Evolutionary conservation across 2,113 vertebrate species (phyloP).

Genomic region (Oncorhynchus nerka): DNA sequence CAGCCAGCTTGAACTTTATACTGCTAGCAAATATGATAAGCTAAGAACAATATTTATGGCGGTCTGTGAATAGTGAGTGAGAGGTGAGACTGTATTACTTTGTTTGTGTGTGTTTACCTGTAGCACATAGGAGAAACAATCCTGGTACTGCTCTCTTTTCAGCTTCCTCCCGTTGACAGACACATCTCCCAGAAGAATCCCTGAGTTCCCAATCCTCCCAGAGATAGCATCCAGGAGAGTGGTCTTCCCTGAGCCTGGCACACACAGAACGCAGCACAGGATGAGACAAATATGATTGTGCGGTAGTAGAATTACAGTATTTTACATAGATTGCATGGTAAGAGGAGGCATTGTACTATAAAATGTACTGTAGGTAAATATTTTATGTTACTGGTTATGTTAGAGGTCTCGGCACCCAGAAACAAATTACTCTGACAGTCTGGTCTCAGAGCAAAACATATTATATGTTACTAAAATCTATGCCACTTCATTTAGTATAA

Average conservation of each 20-base stretch:
- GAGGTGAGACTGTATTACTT: not conserved
- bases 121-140: slow-evolving; percentile 93
- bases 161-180: slow-evolving; percentile 83
- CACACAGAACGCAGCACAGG: not conserved
- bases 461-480: no score
- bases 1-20: not conserved
- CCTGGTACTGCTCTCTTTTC: slow-evolving; percentile 83
- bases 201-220: slow-evolving; percentile 78
- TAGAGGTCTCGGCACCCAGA: no score
- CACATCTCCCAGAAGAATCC: slow-evolving; percentile 80
- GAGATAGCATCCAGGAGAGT: slow-evolving; percentile 89
- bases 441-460: no score
- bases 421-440: no score
- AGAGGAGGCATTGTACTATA: not conserved
- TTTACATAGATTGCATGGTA: not conserved
- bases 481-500: no score
- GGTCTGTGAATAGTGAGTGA: not conserved
- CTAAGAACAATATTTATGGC: not conserved
- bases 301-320: no score
- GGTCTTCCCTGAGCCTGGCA: slow-evolving; percentile 90
- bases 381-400: no score
- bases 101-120: slow-evolving; percentile 75
- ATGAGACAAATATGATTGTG: no score
- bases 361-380: not conserved
- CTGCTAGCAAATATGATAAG: not conserved